phyloP scores from a whole-genome alignment of 2,113 vertebrate species.

The Eudyptes chrysolophus region DNA sequence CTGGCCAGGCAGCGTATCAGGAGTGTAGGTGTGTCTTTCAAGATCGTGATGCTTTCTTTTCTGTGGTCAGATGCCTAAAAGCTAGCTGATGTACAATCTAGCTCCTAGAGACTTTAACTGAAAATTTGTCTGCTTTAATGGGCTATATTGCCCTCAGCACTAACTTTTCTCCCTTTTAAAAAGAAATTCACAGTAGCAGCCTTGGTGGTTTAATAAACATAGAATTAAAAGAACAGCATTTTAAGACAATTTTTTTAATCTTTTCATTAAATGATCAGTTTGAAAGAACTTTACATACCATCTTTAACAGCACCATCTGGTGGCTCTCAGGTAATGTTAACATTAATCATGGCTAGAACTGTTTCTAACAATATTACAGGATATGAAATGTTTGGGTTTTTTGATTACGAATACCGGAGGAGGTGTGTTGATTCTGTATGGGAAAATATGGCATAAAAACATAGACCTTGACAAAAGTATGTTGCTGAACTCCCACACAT shows the following conservation, averaged over 20 bases:
- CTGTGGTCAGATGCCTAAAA: neutral
- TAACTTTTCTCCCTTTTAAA: neutral
- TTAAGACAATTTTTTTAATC: neutral
- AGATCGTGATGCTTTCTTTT: neutral
- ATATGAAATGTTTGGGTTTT: neutral
- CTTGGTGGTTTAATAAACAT: neutral
- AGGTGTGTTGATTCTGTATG: neutral
- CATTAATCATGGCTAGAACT: neutral
- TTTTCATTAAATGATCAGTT: neutral
- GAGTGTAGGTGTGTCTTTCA: too few species aligned
- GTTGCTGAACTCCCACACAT: neutral
- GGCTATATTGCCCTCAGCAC: neutral
- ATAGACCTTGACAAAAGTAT: neutral
- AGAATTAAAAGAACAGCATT: neutral
- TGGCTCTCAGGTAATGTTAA: neutral
- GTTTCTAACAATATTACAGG: neutral
- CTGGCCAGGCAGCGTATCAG: rapidly evolving
- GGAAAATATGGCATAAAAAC: neutral
- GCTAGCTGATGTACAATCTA: too few species aligned
- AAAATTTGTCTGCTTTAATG: neutral
- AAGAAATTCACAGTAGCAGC: neutral
- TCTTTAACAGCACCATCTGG: conserved; percentile 49
- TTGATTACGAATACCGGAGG: neutral
- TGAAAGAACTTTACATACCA: neutral
- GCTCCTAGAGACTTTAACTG: neutral